phyloP scores from a whole-genome alignment of 2,113 vertebrate genomes.

The Toxotes chatareus region DNA sequence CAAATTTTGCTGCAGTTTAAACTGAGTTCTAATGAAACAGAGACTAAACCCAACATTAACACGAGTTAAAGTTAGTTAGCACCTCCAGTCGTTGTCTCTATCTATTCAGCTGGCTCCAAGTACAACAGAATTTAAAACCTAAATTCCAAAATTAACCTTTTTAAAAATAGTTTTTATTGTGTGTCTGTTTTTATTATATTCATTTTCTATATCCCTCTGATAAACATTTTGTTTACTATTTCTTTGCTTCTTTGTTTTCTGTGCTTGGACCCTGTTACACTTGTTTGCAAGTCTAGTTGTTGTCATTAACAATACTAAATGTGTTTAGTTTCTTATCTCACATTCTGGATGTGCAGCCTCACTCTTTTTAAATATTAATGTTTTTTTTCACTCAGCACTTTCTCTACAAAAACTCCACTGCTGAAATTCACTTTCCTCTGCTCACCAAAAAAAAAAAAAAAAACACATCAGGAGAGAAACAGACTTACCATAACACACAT shows the following conservation, averaged over 20 bases:
- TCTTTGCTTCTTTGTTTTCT: neutral
- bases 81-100: slow-evolving; percentile 11
- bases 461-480: slow-evolving; percentile 14
- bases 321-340: neutral
- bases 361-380: neutral
- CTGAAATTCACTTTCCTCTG: slow-evolving; percentile 23
- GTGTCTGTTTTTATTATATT: neutral
- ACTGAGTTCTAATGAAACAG: slow-evolving; percentile 22
- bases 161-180: neutral
- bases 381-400: neutral
- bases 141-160: neutral
- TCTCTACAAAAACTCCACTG: neutral
- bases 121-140: neutral
- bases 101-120: slow-evolving; percentile 13
- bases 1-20: slow-evolving; percentile 28
- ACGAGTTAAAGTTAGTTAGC: slow-evolving; percentile 15
- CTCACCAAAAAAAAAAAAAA: slow-evolving; percentile 9
- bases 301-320: neutral
- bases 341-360: slow-evolving; percentile 5
- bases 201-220: neutral
- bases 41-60: slow-evolving; percentile 23
- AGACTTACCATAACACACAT: slow-evolving; percentile 37
- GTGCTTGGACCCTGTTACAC: neutral
- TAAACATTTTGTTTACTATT: neutral
- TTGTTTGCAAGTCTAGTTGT: neutral